Percentiles rank a stretch among this genome's conserved stretches.
phyloP scores from a whole-genome alignment of 2,797 vertebrate genomes.

The Clarias platycephalus region DNA sequence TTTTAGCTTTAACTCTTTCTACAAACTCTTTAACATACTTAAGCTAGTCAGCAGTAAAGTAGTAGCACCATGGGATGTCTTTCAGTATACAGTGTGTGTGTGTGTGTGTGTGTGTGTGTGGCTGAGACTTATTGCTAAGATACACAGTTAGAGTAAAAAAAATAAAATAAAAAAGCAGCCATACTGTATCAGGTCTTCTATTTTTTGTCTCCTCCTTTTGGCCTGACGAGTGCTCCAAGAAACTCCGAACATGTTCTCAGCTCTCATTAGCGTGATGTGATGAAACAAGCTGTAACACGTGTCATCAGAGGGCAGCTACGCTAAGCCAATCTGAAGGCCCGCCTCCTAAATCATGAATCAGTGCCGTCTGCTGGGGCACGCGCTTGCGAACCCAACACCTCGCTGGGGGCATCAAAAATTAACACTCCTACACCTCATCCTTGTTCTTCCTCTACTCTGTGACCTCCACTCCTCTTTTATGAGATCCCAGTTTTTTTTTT shows the following conservation, averaged over 20 bases:
- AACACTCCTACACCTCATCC: constrained; percentile 54
- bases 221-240: constrained; percentile 43
- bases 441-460: constrained; percentile 30
- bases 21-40: too few species aligned
- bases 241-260: constrained; percentile 52
- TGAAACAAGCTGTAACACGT: constrained; percentile 80
- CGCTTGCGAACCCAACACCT: constrained; percentile 36
- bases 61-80: too few species aligned
- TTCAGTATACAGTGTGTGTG: not conserved
- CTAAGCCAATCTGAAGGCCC: constrained; percentile 70
- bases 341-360: constrained; percentile 81
- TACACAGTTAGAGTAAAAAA: not conserved
- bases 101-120: not conserved
- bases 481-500: constrained; percentile 30
- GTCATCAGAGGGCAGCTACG: constrained; percentile 65
- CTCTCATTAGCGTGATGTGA: constrained; percentile 79
- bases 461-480: constrained; percentile 38
- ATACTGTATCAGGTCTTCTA: constrained; percentile 66
- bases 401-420: constrained; percentile 75
- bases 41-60: too few species aligned
- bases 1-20: too few species aligned
- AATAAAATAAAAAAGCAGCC: constrained; percentile 43
- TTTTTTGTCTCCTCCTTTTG: constrained; percentile 31
- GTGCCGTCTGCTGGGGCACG: constrained; percentile 61
- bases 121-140: not conserved